Evolutionary conservation across 2,113 vertebrate genomes (phyloP), one percentile per base, ranked within the genome.

Genomic region (Origma solitaria): DNA sequence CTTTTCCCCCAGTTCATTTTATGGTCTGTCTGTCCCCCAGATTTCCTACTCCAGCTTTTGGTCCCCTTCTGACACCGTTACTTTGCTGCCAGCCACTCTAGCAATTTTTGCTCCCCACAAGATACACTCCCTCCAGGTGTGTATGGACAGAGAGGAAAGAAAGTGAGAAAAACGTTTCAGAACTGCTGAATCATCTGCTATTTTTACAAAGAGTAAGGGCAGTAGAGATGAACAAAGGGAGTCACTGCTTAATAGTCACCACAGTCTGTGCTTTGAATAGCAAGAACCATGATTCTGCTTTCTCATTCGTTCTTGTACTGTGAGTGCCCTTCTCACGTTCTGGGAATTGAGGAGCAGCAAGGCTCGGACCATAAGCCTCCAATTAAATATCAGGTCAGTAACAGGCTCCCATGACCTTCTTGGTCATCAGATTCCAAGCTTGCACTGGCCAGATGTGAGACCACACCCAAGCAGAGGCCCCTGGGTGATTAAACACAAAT

Each of bases 51-150:
- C 19, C 44, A 69, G 7, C 15, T 28, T 90, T 64, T 40, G 61
- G 31, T 64, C 31, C 15, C 6, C 24, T 76, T 13, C 49, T 90
- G 79, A 64, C 19, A 60, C 16, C 20, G 23, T 71, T 68, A 13
- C 33, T 72, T 76, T 47, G 57, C 49, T 90, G 45, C 27, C 86
- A 64, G 38, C 51, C 62, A 28, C 75, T 35, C 21, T 62, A 38
- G 33, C 49, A 60, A 25, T 61, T 79, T 56, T 44, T 61, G 51
- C 28, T 80, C 45, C 25, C 13, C 44, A 9, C 13, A 37, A 30
- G 22, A 37, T 28, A 38, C 1, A 1, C 6, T 31, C 37, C 2
- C 11, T 2, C 1, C 9, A 40, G n/a, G 6, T 66, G 17, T 37
- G 19, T 53, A 24, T 40, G 42, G n/a, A 60, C 8, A 7, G 22